Percentiles rank a stretch among this genome's conserved stretches.
Evolutionary conservation across 2,113 vertebrate species (phyloP).

Genomic region (Hiodon tergisus): DNA sequence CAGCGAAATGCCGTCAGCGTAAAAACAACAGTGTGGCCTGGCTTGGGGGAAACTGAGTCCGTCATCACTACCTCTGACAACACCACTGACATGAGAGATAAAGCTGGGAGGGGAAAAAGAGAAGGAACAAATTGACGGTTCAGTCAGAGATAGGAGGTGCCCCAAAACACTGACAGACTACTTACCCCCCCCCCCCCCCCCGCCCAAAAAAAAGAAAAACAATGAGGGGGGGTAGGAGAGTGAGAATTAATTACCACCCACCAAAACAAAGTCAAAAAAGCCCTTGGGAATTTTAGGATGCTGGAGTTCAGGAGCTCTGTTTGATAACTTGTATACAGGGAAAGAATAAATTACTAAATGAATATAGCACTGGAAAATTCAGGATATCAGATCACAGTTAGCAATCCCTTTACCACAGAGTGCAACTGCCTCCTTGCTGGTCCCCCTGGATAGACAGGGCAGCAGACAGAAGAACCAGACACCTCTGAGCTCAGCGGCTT

Average conservation of each 20-base stretch:
- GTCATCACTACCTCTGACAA: constrained; percentile 42
- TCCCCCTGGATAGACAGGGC: neutral
- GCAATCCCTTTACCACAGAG: constrained; percentile 14
- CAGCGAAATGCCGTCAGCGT: constrained; percentile 43
- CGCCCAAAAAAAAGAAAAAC: too few species aligned
- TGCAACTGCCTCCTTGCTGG: neutral
- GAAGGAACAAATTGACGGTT: constrained; percentile 17
- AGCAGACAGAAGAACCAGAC: too few species aligned
- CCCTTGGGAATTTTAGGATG: neutral
- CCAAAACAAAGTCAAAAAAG: neutral
- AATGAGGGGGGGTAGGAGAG: neutral
- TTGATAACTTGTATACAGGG: neutral
- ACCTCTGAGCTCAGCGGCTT: too few species aligned
- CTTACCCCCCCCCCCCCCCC: too few species aligned
- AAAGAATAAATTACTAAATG: constrained; percentile 36
- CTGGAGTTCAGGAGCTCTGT: constrained; percentile 4
- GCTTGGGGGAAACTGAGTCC: constrained; percentile 54
- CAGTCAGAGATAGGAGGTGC: too few species aligned
- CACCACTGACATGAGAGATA: constrained; percentile 38
- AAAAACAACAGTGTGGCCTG: constrained; percentile 49
- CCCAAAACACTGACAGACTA: too few species aligned
- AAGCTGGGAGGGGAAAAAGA: constrained; percentile 27
- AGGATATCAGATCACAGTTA: constrained; percentile 40
- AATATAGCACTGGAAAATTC: constrained; percentile 36
- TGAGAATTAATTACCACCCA: neutral